phyloP scores from a whole-genome alignment of 2,113 vertebrate genomes.

The Scartelaos histophorus region DNA sequence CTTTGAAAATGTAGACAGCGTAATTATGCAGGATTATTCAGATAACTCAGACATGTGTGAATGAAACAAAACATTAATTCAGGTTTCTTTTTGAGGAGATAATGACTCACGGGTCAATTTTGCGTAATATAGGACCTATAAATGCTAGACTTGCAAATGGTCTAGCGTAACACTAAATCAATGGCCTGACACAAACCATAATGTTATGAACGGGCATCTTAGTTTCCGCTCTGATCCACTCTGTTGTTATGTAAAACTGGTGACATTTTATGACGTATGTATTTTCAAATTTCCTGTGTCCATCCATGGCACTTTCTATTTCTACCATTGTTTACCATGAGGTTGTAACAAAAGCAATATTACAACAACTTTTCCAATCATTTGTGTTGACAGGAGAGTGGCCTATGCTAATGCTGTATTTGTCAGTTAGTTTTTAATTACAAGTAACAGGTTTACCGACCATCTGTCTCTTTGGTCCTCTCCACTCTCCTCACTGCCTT shows the following conservation, averaged over 20 bases:
- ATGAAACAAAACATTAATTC: no score
- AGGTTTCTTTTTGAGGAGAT: no score
- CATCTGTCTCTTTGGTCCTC: slow-evolving; percentile 3
- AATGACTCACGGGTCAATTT: no score
- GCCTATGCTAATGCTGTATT: slow-evolving; percentile 51
- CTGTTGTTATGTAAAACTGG: slow-evolving; percentile 39
- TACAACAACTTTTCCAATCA: slow-evolving; percentile 36
- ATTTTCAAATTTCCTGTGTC: slow-evolving; percentile 28
- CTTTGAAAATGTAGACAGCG: no score
- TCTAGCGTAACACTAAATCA: background rate
- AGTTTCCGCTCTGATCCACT: slow-evolving; percentile 37
- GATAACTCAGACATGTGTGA: no score
- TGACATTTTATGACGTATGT: slow-evolving; percentile 39
- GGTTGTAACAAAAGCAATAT: slow-evolving; percentile 38
- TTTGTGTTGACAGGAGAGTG: slow-evolving; percentile 46
- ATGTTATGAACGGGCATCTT: slow-evolving; percentile 13
- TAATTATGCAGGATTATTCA: no score
- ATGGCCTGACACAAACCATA: slow-evolving; percentile 3
- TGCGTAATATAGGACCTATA: no score
- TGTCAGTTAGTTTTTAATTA: slow-evolving; percentile 45
- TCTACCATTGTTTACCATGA: slow-evolving; percentile 16
- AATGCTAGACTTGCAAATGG: no score
- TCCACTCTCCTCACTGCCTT: slow-evolving; percentile 23
- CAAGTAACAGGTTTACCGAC: slow-evolving; percentile 27
- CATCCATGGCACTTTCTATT: slow-evolving; percentile 38